Base-by-base conservation (phyloP, 1,140 invertebrate species). In the Hesperophylax magnus region DNA sequence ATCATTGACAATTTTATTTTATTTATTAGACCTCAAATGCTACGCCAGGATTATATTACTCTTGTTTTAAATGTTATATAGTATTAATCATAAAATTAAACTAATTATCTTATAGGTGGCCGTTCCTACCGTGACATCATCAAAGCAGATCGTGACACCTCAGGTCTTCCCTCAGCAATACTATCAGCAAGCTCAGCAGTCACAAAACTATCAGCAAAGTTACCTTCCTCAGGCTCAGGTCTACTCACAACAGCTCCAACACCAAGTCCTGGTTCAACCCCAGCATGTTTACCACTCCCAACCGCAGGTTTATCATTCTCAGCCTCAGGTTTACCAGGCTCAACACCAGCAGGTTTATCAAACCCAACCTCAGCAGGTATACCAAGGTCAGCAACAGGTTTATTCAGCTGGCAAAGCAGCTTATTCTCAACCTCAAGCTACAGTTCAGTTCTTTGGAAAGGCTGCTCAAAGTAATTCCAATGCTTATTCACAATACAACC, bases 391-490 rank as follows among this genome's bases (percentile, higher is more conserved):
- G 22, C 72, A 52, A 27, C 75, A 77, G 75, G 34, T 77, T n/a
- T 77, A 77, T 47, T n/a, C 75, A 2, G 58, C 75, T 47, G 58
- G 39, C 53, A 77, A 77, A 27, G 58, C 27, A 77, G 75, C 58
- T 11, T 77, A 77, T 20, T 20, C 78, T 58, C 69, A 79, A 34
- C 47, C 81, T 14, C 74, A 81, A 72, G 71, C 75, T 58, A 47
- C 72, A 5, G 74, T 74, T 6, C 82, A 84, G 54, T 84, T 80
- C 58, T 84, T 77, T 61, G 82, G 82, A 54, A 84, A 84, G 76
- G 31, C 81, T 27, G 77, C 82, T 9, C 80, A 81, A 24, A 72
- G 61, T 56, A 84, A 81, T 79, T 58, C 69, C 39, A 84, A 81
- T 81, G 58, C 69, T 6, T 84, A 84, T 75, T 65, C 82, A 11